A percentile compares a stretch with the other conserved stretches of the same genome.
Evolutionary conservation across 2,888 invertebrate species (phyloP).

Genomic region (Stenodema calcarata): DNA sequence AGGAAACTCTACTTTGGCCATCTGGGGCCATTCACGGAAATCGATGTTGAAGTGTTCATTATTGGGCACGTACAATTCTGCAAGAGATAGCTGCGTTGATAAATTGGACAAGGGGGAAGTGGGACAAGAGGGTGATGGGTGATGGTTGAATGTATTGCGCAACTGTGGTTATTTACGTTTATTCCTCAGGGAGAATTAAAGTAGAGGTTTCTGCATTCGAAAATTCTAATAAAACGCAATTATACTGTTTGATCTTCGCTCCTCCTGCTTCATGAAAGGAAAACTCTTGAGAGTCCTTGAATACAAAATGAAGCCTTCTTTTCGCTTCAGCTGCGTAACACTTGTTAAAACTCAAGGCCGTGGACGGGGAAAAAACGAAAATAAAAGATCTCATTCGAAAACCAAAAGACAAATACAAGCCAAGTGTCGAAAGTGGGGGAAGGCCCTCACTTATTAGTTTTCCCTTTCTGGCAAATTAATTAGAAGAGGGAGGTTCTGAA

Average conservation of each 20-base stretch:
- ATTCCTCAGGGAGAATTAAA: no score
- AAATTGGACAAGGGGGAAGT: no score
- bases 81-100: no score
- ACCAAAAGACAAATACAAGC: background rate
- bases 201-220: no score
- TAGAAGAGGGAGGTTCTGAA: constrained; percentile 5
- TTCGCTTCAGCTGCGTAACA: background rate
- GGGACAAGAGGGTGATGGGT: no score
- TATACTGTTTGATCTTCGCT: background rate
- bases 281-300: background rate
- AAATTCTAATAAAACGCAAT: background rate
- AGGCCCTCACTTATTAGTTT: constrained; percentile 16
- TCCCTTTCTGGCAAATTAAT: constrained; percentile 26
- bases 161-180: no score
- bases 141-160: no score
- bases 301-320: background rate
- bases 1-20: no score
- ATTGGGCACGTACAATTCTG: no score
- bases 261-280: background rate
- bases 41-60: no score
- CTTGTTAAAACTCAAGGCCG: background rate
- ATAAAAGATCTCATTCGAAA: background rate
- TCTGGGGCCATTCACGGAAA: no score
- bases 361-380: background rate
- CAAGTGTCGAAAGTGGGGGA: background rate